Evolutionary conservation across 2,888 invertebrate genomes (phyloP), one percentile per base, ranked within the genome.

Genomic region (Xylota sylvarum): DNA sequence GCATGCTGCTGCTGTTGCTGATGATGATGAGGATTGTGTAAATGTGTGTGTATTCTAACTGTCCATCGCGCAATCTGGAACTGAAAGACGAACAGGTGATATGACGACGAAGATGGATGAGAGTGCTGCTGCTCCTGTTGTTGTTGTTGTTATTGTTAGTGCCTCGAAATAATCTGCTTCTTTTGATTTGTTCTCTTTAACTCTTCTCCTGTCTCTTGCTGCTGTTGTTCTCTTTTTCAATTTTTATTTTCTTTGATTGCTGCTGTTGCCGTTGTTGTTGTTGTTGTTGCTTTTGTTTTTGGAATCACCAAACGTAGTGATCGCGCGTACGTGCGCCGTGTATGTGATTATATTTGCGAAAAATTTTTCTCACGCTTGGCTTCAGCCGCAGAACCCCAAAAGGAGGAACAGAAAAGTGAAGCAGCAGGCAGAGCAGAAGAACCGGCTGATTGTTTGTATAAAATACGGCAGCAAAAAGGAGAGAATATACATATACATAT

Each of bases 21-120:
- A 23, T 23, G 43, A 43, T 78, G 65, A 40, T 46, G 43, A 43
- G 43, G 37, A 30, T 35, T 23, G 43, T 55, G 32, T 9, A 2
- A 35, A 14, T 48, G 9, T 55, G 37, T 69, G 43, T 86, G 77
- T 64, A 82, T 86, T 86, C 82, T 86, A 86, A 86, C 86, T 86
- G 86, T 86, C 86, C 82, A 86, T 82, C 86, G 77, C n/a, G 52
- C 82, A 86, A 82, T 77, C 77, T 86, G 86, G 82, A 82, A 86
- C 69, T 86, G 77, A 82, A 86, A 82, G 82, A 78, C 82, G 86
- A 86, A 86, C 86, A 86, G 86, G 86, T 86, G 86, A 86, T 86
- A 86, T 78, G 86, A 86, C 77, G 86, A 86, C 82, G 82, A 86
- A 86, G 86, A 86, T 86, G 86, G 86, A 86, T 86, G 82, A 86